Percentiles rank a stretch among this genome's conserved stretches.
phyloP scores from a whole-genome alignment of 2,113 vertebrate genomes.

The Phylloscopus whistleri region DNA sequence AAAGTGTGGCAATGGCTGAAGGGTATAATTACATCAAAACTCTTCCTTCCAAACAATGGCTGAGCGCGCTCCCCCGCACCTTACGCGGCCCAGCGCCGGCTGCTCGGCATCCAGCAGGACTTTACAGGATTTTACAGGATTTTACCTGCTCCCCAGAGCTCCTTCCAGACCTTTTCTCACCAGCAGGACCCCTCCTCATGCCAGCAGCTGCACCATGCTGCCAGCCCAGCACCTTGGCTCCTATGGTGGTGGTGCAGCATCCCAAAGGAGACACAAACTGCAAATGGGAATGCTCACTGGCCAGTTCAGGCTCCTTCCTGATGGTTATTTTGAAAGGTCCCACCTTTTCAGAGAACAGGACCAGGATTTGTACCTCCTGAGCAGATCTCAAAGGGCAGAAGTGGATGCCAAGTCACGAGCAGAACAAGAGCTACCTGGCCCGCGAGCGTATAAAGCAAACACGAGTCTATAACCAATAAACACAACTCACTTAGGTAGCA shows the following conservation, averaged over 20 bases:
- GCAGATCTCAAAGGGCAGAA: neutral
- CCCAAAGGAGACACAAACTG: neutral
- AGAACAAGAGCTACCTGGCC: constrained; percentile 14
- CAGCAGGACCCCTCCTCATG: neutral
- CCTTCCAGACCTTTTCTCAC: neutral
- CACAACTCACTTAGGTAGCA: constrained; percentile 52
- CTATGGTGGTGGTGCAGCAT: fast-evolving
- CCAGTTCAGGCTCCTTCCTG: neutral
- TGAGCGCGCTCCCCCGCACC: neutral
- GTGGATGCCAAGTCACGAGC: neutral
- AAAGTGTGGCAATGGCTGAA: constrained; percentile 65
- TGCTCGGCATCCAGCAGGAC: neutral
- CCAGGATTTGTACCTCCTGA: neutral
- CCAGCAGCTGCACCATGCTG: neutral
- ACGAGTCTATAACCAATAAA: constrained; percentile 48
- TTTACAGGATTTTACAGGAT: fast-evolving
- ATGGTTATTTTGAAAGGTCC: neutral
- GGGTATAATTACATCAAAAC: constrained; percentile 65
- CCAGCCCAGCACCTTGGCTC: neutral
- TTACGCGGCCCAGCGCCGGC: neutral
- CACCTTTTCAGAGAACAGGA: neutral
- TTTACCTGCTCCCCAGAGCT: neutral
- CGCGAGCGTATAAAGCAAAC: neutral
- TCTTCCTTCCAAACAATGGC: constrained; percentile 51
- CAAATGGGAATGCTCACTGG: neutral